phyloP scores from a whole-genome alignment of 2,888 invertebrate species.

The Ectemnius continuus region DNA sequence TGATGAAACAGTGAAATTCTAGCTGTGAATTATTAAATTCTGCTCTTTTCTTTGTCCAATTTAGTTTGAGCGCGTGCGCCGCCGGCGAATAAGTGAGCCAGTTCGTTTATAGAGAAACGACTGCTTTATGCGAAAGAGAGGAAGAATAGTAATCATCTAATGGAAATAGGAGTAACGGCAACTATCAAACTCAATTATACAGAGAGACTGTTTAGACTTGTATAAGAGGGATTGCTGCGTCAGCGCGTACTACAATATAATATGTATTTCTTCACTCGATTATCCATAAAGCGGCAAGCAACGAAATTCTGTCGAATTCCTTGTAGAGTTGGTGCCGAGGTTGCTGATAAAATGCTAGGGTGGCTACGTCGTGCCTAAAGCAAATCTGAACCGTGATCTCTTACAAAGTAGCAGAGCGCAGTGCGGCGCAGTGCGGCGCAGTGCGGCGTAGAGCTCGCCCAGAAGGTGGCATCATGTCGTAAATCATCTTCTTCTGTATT shows the following conservation, averaged over 20 bases:
- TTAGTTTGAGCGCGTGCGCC: background rate
- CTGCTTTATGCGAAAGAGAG: background rate
- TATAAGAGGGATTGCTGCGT: no score
- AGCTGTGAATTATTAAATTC: conserved; percentile 9
- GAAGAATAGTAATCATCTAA: background rate
- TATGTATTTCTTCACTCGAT: no score
- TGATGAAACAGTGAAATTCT: background rate
- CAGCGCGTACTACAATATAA: no score
- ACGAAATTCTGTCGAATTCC: background rate
- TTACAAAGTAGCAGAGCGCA: background rate
- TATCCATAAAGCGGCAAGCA: background rate
- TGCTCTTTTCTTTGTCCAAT: conserved; percentile 10
- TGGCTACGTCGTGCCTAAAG: no score
- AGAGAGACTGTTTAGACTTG: no score
- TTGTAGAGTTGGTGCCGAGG: background rate
- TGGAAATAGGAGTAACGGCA: background rate
- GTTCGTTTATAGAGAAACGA: conserved; percentile 2
- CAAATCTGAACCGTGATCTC: background rate
- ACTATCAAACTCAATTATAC: background rate
- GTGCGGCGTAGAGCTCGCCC: no score
- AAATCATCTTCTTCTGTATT: background rate
- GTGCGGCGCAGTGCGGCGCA: no score
- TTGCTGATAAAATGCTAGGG: no score
- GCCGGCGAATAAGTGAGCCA: background rate
- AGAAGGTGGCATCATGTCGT: background rate